These are phyloP conservation scores for Carterocephalus palaemon DNA, from an alignment of 2,888 invertebrate genomes.

Conservation along the genomic window DNA sequence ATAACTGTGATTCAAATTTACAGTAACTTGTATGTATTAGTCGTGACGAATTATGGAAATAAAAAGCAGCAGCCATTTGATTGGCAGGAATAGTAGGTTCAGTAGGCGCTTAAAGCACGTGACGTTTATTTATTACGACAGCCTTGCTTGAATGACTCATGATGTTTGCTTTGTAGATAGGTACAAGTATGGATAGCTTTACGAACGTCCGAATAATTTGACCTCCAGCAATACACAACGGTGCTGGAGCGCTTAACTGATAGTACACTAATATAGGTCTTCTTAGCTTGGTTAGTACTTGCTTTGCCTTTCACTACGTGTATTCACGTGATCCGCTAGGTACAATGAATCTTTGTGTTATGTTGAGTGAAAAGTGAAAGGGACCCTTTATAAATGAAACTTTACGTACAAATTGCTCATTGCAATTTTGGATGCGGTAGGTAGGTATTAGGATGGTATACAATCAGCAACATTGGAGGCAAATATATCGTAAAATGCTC, in stretches of 20 bases:
- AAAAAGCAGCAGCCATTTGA: too few relatives aligned
- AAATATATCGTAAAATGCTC: too few relatives aligned
- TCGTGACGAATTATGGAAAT: too few relatives aligned
- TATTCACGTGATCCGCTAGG: slow-evolving; percentile 47
- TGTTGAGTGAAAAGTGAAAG: slow-evolving; percentile 21
- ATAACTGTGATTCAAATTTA: too few relatives aligned
- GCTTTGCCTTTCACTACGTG: slow-evolving; percentile 44
- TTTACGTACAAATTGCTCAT: slow-evolving; percentile 8
- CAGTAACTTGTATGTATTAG: too few relatives aligned
- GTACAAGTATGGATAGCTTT: too few relatives aligned
- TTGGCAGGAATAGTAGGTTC: slow-evolving; percentile 9
- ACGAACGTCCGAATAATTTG: slow-evolving; percentile 28
- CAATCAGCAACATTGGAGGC: too few relatives aligned
- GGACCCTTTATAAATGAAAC: slow-evolving; percentile 14
- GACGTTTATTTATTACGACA: slow-evolving; percentile 32
- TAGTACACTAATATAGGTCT: slow-evolving; percentile 13
- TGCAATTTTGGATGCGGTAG: slow-evolving; percentile 4
- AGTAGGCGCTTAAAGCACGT: slow-evolving; percentile 32
- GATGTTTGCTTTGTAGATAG: slow-evolving; percentile 26
- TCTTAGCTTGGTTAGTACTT: slow-evolving; percentile 15
- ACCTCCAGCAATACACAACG: slow-evolving; percentile 20
- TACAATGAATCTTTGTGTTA: slow-evolving; percentile 17
- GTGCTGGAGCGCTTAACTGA: not conserved
- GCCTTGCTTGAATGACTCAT: slow-evolving; percentile 33
- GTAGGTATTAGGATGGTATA: not conserved